These are phyloP conservation scores for Spilarctia lutea DNA, from an alignment of 2,888 invertebrate genomes.

Conservation along the genomic window DNA sequence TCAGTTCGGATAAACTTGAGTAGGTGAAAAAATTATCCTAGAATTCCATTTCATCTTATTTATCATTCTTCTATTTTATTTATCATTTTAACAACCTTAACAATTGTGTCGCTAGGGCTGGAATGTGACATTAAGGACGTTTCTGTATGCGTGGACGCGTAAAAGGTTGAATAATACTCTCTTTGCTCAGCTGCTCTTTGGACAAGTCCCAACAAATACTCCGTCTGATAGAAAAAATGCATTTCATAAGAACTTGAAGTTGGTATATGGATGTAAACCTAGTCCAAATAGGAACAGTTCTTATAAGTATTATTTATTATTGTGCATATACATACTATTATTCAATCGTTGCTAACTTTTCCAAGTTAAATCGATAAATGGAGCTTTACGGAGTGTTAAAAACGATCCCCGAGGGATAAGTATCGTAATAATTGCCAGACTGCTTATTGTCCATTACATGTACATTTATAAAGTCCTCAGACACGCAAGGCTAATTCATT, in stretches of 20 bases:
- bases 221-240: neutral
- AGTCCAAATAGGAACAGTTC: neutral
- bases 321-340: neutral
- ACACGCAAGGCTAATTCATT: neutral
- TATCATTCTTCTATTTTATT: neutral
- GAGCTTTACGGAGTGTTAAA: neutral
- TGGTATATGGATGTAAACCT: too few species aligned
- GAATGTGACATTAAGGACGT: neutral
- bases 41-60: neutral
- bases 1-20: neutral
- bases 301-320: neutral
- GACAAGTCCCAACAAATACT: neutral
- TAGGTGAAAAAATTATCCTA: neutral
- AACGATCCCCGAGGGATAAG: neutral
- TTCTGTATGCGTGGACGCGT: neutral
- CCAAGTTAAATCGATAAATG: neutral
- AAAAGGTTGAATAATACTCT: neutral
- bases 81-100: neutral
- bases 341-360: neutral
- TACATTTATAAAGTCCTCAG: neutral
- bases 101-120: neutral
- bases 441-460: neutral
- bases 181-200: neutral
- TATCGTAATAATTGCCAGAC: neutral
- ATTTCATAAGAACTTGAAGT: neutral